A percentile compares a stretch with the other conserved stretches of the same genome.
phyloP scores from a whole-genome alignment of 2,888 invertebrate genomes.

The Lithophane semibrunnea region DNA sequence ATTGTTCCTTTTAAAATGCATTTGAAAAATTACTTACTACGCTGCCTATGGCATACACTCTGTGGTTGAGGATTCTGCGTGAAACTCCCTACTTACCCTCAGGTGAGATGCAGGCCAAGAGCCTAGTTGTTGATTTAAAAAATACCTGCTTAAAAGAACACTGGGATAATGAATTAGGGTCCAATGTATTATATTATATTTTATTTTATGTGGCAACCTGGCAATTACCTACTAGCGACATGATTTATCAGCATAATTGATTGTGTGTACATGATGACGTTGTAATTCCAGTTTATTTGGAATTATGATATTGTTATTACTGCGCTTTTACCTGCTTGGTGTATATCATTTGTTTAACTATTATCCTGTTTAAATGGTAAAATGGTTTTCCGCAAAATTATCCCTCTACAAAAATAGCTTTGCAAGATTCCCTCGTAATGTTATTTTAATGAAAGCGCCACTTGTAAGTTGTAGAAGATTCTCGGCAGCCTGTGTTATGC shows the following conservation, averaged over 20 bases:
- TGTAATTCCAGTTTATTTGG: background rate
- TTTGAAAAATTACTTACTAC: background rate
- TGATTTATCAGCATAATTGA: slow-evolving; percentile 8
- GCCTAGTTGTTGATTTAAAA: no score
- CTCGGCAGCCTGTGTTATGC: slow-evolving; percentile 16
- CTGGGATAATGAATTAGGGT: background rate
- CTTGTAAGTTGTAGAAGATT: slow-evolving; percentile 25
- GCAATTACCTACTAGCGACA: background rate
- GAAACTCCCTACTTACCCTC: no score
- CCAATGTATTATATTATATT: no score
- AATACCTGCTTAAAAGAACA: background rate
- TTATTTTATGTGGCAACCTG: background rate
- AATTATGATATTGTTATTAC: background rate
- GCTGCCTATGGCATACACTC: background rate
- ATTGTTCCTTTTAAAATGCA: slow-evolving; percentile 5
- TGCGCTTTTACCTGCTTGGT: background rate
- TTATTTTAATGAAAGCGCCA: slow-evolving; percentile 26
- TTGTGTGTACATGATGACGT: background rate
- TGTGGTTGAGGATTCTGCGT: no score
- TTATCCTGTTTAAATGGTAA: background rate
- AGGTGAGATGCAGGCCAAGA: no score
- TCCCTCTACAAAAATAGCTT: background rate
- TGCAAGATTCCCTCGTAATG: background rate
- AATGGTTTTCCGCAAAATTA: slow-evolving; percentile 1
- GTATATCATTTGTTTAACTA: background rate